Conservation (phyloP, 2,888 invertebrate genomes). For the Athrips mouffetella region DNA sequence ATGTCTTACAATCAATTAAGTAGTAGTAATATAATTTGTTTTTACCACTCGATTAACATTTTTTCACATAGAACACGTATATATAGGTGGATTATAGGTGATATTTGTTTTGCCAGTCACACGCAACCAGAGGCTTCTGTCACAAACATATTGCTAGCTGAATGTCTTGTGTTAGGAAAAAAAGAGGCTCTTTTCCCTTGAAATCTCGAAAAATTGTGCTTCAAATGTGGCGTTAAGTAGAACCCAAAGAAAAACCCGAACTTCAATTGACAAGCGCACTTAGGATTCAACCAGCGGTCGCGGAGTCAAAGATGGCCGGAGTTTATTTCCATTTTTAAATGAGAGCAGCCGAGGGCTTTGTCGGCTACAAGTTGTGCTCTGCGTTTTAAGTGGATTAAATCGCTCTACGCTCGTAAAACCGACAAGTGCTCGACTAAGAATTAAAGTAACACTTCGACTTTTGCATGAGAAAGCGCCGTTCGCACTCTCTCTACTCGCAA, state of each 20-base stretch:
- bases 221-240: conserved; percentile 3
- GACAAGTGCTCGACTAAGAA: conserved; percentile 76
- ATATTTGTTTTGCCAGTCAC: too few relatives aligned
- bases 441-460: conserved; percentile 78
- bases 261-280: conserved; percentile 61
- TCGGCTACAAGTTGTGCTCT: conserved; percentile 76
- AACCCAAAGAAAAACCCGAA: conserved; percentile 45
- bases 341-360: conserved; percentile 78
- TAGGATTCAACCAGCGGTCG: conserved; percentile 71
- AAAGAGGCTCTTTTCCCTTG: too few relatives aligned
- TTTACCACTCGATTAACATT: too few relatives aligned
- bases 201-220: too few relatives aligned
- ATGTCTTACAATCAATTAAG: not conserved
- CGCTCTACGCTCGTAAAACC: conserved; percentile 78
- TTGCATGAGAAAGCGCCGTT: conserved; percentile 75
- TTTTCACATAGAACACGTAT: too few relatives aligned
- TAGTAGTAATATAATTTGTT: too few relatives aligned
- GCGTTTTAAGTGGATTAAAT: conserved; percentile 80
- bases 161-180: too few relatives aligned
- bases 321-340: conserved; percentile 79
- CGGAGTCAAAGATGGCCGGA: conserved; percentile 74
- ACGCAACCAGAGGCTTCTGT: too few relatives aligned
- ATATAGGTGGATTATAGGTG: too few relatives aligned
- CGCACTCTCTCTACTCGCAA: conserved; percentile 57
- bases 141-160: too few relatives aligned